Evolutionary conservation across 30 jellyfish, hydroid and myxozoan species (phyloP).

Genomic region (Aurelia aurita complex sp. Pacific): DNA sequence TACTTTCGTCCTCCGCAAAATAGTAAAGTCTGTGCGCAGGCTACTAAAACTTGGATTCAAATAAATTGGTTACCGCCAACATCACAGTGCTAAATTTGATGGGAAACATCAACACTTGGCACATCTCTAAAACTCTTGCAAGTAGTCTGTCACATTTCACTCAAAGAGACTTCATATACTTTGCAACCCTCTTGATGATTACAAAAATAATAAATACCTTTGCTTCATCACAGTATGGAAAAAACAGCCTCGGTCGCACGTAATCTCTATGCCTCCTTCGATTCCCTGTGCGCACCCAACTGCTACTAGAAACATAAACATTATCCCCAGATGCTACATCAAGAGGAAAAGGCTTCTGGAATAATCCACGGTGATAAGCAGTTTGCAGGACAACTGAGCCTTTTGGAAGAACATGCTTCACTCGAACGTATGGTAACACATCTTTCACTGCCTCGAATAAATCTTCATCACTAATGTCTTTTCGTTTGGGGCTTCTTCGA

Average conservation of each 20-base stretch:
- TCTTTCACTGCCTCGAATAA: slow-evolving; percentile 65
- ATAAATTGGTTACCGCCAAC: too few species aligned
- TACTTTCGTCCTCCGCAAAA: too few species aligned
- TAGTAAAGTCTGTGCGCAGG: too few species aligned
- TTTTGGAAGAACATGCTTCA: slow-evolving; percentile 77
- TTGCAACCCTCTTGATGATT: too few species aligned
- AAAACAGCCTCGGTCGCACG: slow-evolving; percentile 83
- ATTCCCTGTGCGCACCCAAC: slow-evolving; percentile 54
- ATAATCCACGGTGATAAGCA: slow-evolving; percentile 88
- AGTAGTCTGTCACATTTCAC: too few species aligned
- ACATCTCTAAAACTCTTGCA: too few species aligned
- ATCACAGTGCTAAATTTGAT: too few species aligned
- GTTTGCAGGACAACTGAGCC: slow-evolving; percentile 75
- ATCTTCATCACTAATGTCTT: slow-evolving; percentile 77
- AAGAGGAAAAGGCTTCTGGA: slow-evolving; percentile 79
- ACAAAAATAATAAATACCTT: slow-evolving; percentile 50
- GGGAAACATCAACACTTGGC: too few species aligned
- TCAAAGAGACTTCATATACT: too few species aligned
- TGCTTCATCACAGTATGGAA: slow-evolving; percentile 83
- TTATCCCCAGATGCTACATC: slow-evolving; percentile 74
- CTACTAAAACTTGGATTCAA: too few species aligned
- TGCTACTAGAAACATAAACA: slow-evolving; percentile 34
- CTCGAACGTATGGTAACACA: slow-evolving; percentile 69
- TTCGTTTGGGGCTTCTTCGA: slow-evolving; percentile 91
- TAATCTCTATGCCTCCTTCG: slow-evolving; percentile 39